Percentiles rank a stretch among this genome's conserved stretches.
These are phyloP conservation scores for Paratilapia polleni DNA, from an alignment of 2,113 vertebrate genomes.

Conservation along the genomic window DNA sequence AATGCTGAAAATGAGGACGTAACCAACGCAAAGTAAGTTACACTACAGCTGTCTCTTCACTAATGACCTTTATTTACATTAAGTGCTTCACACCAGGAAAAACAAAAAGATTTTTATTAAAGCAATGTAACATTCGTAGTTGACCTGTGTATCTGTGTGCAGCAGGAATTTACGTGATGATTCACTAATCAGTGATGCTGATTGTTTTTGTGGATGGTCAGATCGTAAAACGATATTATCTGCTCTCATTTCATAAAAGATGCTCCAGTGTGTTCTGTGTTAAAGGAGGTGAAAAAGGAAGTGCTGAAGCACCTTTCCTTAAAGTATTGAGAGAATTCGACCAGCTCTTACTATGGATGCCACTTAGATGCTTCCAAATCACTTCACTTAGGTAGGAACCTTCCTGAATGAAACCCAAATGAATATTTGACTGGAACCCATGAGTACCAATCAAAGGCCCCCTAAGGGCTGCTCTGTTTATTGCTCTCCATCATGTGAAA, in stretches of 20 bases:
- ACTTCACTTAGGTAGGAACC: too few species aligned
- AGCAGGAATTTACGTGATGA: too few species aligned
- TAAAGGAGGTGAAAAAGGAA: too few species aligned
- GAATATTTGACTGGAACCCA: background rate
- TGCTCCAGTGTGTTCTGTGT: too few species aligned
- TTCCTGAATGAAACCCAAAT: background rate
- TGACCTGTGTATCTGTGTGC: background rate
- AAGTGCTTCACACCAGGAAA: background rate
- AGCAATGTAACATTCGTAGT: background rate
- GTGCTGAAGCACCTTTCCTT: background rate
- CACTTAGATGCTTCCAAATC: too few species aligned
- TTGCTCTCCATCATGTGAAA: fast-evolving
- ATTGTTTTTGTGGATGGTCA: too few species aligned
- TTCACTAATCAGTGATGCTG: too few species aligned
- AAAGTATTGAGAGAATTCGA: background rate
- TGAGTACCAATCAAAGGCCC: background rate
- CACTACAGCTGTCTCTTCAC: background rate
- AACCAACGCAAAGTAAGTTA: background rate
- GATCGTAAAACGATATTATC: too few species aligned
- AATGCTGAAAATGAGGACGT: background rate
- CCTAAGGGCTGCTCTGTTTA: background rate
- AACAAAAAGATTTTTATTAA: fast-evolving
- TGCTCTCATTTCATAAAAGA: too few species aligned
- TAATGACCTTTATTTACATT: background rate
- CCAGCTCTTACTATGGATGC: background rate